These are phyloP conservation scores for Pteronura brasiliensis DNA, from an alignment of 2,113 vertebrate species.

Conservation along the genomic window DNA sequence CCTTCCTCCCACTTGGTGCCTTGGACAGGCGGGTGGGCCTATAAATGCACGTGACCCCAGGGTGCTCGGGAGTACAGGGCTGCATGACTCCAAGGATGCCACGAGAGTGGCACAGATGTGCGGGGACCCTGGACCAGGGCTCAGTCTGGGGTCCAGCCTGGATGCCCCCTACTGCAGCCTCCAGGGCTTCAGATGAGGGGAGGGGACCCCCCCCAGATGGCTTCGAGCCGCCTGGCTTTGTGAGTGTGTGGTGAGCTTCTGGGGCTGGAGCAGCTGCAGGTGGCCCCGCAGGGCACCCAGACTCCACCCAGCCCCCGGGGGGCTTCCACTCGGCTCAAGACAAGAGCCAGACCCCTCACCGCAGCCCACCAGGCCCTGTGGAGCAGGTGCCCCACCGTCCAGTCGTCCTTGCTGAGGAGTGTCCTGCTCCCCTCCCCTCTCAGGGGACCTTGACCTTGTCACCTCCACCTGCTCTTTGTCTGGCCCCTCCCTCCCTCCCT, in stretches of 20 bases:
- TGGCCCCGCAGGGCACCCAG: accelerated
- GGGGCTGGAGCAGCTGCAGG: neutral
- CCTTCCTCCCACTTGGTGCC: neutral
- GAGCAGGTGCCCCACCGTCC: neutral
- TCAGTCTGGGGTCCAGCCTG: neutral
- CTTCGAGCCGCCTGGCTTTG: neutral
- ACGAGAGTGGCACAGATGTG: neutral
- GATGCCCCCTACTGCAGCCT: accelerated
- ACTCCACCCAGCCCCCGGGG: neutral
- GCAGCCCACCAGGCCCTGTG: neutral
- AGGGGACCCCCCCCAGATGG: no score
- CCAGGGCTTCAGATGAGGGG: neutral
- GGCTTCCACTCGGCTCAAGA: neutral
- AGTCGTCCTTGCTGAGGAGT: neutral
- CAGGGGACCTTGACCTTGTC: neutral
- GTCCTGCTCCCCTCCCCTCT: neutral
- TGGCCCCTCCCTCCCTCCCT: neutral
- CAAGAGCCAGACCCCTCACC: neutral
- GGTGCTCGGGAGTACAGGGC: neutral
- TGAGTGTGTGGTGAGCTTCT: accelerated
- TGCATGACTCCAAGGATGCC: accelerated
- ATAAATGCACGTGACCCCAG: neutral
- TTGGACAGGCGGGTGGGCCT: neutral
- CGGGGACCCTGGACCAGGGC: neutral
- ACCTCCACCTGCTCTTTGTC: neutral